Evolutionary conservation across 2,888 invertebrate species (phyloP), one percentile per base, ranked within the genome.

Genomic region (Homarus gammarus): DNA sequence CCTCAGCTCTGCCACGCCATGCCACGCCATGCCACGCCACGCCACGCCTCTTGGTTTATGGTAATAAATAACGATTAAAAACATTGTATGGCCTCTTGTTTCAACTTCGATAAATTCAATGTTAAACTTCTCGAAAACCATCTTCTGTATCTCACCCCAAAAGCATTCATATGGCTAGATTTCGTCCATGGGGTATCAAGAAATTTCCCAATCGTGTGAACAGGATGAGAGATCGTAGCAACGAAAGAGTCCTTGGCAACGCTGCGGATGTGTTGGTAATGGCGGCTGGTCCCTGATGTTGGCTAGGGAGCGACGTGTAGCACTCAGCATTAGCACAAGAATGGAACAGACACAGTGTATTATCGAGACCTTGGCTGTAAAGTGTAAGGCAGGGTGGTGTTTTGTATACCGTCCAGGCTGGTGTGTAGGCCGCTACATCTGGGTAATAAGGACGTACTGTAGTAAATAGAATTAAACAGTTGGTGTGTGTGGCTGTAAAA

Each of bases 301-400:
- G 2, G 8, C 72, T 10, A 10, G 27, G 56, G n/a, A 33, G 8
- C 18, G 56, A 84, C 68, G 82, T 51, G 84, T 44, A 73, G 73
- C 84, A 40, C 75, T 44, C 73, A 22, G 56, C 61, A 75, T 75
- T 31, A 75, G 40, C 31, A 84, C 51, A 84, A 84, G 27, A 73
- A 73, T 73, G 51, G 56, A 38, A 51, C 38, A 84, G 73, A 84
- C 51, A 84, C 51, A 84, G 73, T 18, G 40, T 36, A 40, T 36
- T 75, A 51, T 84, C 73, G 27, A n/a, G 56, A 73, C 73, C 38
- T 31, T 38, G n/a, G 56, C 10, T 38, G 84, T n/a, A n/a, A 44
- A 38, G 33, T 15, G 22, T 31, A 72, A 73, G 73, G 49, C 68
- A 40, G 12, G n/a, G n/a, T n/a, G n/a, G n/a, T n/a, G n/a, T n/a